Evolutionary conservation across 2,113 vertebrate genomes (phyloP).

Genomic region (Ondatra zibethicus): DNA sequence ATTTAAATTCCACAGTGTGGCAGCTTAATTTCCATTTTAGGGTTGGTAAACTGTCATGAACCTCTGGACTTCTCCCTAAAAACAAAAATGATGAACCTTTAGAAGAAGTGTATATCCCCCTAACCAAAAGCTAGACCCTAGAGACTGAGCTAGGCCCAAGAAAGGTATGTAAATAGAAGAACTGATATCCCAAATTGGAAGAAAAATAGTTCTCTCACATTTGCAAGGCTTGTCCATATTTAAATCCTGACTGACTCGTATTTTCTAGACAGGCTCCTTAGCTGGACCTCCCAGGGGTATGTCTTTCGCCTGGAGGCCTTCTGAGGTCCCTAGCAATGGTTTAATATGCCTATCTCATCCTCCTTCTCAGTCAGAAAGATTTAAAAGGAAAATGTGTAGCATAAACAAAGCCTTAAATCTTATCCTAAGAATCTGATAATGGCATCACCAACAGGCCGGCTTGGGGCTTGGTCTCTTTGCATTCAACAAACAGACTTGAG

Average conservation of each 20-base stretch:
- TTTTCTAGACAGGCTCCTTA: constrained; percentile 52
- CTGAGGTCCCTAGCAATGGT: constrained; percentile 72
- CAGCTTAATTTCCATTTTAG: constrained; percentile 50
- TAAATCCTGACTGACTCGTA: constrained; percentile 60
- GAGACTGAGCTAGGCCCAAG: constrained; percentile 70
- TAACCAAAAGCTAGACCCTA: constrained; percentile 63
- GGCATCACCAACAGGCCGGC: constrained; percentile 67
- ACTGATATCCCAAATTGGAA: constrained; percentile 61
- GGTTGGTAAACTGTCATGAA: constrained; percentile 58
- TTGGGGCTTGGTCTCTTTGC: constrained; percentile 61
- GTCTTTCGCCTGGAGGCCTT: constrained; percentile 56
- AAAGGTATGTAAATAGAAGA: constrained; percentile 53
- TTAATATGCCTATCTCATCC: constrained; percentile 16
- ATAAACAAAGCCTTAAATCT: constrained; percentile 76
- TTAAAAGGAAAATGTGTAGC: constrained; percentile 62
- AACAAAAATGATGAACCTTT: constrained; percentile 65
- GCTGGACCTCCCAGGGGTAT: neutral
- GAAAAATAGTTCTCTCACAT: constrained; percentile 63
- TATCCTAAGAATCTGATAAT: constrained; percentile 79
- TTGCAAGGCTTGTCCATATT: constrained; percentile 66
- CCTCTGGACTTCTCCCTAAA: constrained; percentile 56
- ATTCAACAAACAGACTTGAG: constrained; percentile 68
- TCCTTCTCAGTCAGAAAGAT: constrained; percentile 59
- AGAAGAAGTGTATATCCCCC: constrained; percentile 57
- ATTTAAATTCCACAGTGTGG: constrained; percentile 49